Conservation (phyloP, 2,113 vertebrate genomes). For the Leiothrix lutea region DNA sequence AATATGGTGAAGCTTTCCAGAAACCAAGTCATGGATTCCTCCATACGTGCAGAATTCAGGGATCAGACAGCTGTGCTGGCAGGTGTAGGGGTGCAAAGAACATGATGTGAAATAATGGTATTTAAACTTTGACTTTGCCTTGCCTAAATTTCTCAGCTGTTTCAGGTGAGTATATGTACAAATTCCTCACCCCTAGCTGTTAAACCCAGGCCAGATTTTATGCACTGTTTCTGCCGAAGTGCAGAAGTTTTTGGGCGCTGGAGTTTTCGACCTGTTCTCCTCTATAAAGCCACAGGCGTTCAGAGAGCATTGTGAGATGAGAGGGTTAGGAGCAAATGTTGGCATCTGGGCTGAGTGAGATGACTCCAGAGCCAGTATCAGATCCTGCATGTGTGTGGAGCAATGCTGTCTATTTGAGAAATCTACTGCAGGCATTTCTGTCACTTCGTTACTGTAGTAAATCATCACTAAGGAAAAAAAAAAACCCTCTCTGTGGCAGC, state of each 20-base stretch:
- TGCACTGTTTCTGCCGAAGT: not conserved
- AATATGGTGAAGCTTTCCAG: not conserved
- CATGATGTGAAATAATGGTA: not conserved
- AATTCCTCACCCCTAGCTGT: not conserved
- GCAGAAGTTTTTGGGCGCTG: not conserved
- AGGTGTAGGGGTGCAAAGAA: not conserved
- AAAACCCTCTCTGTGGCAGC: not conserved
- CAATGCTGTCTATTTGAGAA: slow-evolving; percentile 28
- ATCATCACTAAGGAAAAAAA: not conserved
- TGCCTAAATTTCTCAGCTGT: not conserved
- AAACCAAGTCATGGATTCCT: not conserved
- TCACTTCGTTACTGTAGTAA: slow-evolving; percentile 27
- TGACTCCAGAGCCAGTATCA: not conserved
- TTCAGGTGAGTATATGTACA: not conserved
- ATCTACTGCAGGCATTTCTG: slow-evolving; percentile 35
- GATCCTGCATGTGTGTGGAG: not conserved
- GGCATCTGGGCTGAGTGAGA: not conserved
- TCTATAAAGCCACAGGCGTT: not conserved
- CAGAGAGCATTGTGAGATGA: not conserved
- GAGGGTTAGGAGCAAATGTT: not conserved
- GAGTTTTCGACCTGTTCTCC: not conserved
- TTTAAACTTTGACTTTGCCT: not conserved
- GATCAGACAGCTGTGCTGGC: not conserved
- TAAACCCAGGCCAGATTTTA: not conserved
- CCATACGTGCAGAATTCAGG: not conserved